A percentile compares a stretch with the other conserved stretches of the same genome.
phyloP scores from a whole-genome alignment of 2,888 invertebrate genomes.

The Notodonta dromedarius region DNA sequence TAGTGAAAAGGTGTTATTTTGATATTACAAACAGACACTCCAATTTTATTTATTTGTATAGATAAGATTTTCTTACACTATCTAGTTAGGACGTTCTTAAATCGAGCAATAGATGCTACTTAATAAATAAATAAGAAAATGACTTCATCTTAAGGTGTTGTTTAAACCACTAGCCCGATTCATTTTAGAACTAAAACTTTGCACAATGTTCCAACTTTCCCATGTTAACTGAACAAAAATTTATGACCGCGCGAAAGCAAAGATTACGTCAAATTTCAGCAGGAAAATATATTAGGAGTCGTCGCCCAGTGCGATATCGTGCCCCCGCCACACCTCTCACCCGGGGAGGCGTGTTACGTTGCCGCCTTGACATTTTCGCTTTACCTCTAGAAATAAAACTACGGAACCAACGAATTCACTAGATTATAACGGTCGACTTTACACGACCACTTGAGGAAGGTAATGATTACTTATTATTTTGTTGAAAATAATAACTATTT shows the following conservation, averaged over 20 bases:
- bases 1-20: no score
- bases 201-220: not conserved
- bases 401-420: not conserved
- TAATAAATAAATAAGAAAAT: no score
- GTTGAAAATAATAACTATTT: not conserved
- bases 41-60: no score
- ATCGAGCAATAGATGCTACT: no score
- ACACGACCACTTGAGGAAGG: not conserved
- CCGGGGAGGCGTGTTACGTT: not conserved
- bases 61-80: no score
- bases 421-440: not conserved
- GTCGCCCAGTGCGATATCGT: conserved; percentile 3
- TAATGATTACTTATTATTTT: not conserved
- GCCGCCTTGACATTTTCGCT: conserved; percentile 2
- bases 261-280: conserved; percentile 7
- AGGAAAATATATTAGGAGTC: conserved; percentile 3
- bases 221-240: conserved; percentile 2
- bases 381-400: conserved; percentile 5
- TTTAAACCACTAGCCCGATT: not conserved
- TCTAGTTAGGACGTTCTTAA: no score
- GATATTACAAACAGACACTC: no score
- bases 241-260: conserved; percentile 4
- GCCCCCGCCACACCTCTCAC: not conserved
- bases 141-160: no score
- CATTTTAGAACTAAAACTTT: not conserved